These are phyloP conservation scores for Argopecten irradians DNA, from an alignment of 1,140 invertebrate genomes.

Conservation along the genomic window DNA sequence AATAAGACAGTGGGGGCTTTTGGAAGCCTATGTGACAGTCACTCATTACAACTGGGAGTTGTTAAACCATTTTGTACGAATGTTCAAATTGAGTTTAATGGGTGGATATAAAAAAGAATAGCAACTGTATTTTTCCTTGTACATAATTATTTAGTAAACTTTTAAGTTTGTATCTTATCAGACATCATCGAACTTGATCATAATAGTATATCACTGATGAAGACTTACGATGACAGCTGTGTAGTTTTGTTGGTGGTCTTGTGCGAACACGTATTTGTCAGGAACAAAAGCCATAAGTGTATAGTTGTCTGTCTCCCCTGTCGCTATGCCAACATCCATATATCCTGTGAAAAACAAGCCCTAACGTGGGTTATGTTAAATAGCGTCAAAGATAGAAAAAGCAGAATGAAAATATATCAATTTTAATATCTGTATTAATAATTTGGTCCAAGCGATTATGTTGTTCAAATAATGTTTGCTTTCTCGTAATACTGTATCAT, in stretches of 20 bases:
- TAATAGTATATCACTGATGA: background rate
- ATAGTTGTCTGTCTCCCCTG: constrained; percentile 33
- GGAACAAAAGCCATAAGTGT: constrained; percentile 41
- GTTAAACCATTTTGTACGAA: no score
- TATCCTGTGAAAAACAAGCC: constrained; percentile 41
- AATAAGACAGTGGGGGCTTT: no score
- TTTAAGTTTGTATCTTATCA: background rate
- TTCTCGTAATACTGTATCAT: no score
- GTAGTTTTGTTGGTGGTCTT: constrained; percentile 50
- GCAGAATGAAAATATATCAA: no score
- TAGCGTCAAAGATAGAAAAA: no score
- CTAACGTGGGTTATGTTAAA: no score
- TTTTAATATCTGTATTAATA: no score
- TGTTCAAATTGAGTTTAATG: no score
- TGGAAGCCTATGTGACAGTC: no score
- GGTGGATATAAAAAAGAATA: background rate
- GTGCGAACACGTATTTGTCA: constrained; percentile 45
- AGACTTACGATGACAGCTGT: constrained; percentile 42
- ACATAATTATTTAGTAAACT: background rate
- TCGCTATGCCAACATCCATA: constrained; percentile 47
- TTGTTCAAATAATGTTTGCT: no score
- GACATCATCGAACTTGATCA: background rate
- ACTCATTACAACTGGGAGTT: no score
- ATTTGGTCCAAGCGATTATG: no score
- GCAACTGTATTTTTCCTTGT: background rate